Percentiles rank a stretch among this genome's conserved stretches.
phyloP scores from a whole-genome alignment of 1,140 invertebrate genomes.

The Globodera rostochiensis region DNA sequence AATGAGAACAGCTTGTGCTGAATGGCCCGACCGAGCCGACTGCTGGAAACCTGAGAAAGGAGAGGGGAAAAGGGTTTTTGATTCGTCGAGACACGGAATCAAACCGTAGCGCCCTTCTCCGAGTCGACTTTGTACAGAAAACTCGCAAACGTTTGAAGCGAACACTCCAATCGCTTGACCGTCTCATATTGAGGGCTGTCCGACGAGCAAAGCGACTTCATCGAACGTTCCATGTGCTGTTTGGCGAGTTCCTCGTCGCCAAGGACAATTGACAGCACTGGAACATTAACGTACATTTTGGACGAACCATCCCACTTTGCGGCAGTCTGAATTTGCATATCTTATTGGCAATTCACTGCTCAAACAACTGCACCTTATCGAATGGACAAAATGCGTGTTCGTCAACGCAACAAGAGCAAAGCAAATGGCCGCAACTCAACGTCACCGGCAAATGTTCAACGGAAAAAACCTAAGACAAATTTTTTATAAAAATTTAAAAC shows the following conservation, averaged over 20 bases:
- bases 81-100: not conserved
- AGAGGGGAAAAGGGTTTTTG: not conserved
- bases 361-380: not conserved
- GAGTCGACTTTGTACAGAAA: slow-evolving; percentile 50
- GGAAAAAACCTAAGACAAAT: slow-evolving; percentile 50
- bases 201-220: slow-evolving; percentile 7
- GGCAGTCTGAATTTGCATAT: not conserved
- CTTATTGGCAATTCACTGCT: not conserved
- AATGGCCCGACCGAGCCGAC: slow-evolving; percentile 82
- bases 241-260: not conserved
- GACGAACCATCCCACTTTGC: not conserved
- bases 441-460: slow-evolving; percentile 48
- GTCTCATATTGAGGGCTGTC: slow-evolving; percentile 4
- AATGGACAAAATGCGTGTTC: not conserved
- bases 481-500: not conserved
- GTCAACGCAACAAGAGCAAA: slow-evolving; percentile 46
- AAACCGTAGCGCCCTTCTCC: slow-evolving; percentile 44
- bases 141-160: slow-evolving; percentile 15
- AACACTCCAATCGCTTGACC: slow-evolving; percentile 10
- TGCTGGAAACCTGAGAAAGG: slow-evolving; percentile 44
- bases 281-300: slow-evolving; percentile 25
- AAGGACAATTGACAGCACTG: slow-evolving; percentile 4
- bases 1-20: slow-evolving; percentile 89
- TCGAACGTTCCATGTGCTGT: not conserved
- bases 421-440: slow-evolving; percentile 52